Percentiles rank a stretch among this genome's conserved stretches.
These are phyloP conservation scores for Drosophila mimetica DNA, from an alignment of 2,888 invertebrate species.

Conservation along the genomic window DNA sequence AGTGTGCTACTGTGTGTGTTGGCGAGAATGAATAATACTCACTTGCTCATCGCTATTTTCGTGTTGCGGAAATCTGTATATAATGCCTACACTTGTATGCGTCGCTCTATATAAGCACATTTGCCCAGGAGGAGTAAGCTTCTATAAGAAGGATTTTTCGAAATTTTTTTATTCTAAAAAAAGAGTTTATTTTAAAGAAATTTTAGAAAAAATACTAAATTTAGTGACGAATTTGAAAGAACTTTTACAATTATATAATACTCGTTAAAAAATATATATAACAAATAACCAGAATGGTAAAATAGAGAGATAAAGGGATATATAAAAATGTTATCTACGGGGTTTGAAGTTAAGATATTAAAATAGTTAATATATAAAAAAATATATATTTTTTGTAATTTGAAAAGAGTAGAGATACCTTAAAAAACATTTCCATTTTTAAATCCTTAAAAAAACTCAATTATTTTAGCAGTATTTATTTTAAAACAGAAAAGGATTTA, in stretches of 20 bases:
- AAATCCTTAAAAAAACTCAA: too few relatives aligned
- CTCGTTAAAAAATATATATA: background rate
- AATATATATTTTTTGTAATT: background rate
- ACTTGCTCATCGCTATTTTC: slow-evolving; percentile 76
- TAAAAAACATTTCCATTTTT: too few relatives aligned
- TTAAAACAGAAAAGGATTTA: too few relatives aligned
- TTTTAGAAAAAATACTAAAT: background rate
- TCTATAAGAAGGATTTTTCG: background rate
- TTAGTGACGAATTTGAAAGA: background rate
- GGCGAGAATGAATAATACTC: slow-evolving; percentile 59
- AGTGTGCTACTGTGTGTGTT: slow-evolving; percentile 37
- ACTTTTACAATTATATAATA: background rate
- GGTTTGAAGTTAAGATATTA: background rate
- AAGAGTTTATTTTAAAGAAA: background rate
- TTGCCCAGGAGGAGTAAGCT: slow-evolving; percentile 1
- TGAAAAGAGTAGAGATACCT: too few relatives aligned
- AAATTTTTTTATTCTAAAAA: slow-evolving; percentile 2
- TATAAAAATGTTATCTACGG: background rate
- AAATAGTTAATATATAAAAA: background rate
- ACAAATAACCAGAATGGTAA: background rate
- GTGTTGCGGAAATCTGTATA: slow-evolving; percentile 62
- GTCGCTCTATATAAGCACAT: slow-evolving; percentile 18
- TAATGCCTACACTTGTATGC: slow-evolving; percentile 20
- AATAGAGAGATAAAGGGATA: background rate
- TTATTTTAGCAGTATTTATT: too few relatives aligned